Base-by-base conservation (phyloP, 2,113 vertebrate genomes). In the Brevimyrus niger region DNA sequence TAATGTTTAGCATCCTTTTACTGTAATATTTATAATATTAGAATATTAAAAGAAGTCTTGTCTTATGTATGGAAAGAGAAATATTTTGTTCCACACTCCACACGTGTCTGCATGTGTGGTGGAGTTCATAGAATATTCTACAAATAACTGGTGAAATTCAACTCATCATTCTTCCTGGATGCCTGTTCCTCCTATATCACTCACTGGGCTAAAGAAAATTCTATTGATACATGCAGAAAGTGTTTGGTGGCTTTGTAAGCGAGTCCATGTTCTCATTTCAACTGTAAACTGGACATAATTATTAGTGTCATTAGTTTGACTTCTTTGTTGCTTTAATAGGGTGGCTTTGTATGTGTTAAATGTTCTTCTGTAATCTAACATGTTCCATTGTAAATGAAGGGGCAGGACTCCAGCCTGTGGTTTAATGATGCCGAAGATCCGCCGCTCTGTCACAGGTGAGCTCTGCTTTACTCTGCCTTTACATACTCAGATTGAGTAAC, bases 361-460 rank as follows among this genome's bases (percentile, higher is more conserved):
- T 84, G 44, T 21, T 2, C 23, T 42, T 84, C 19, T 51, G 47
- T 86, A 50, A 51, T 51, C 44, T 86, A n/a, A 27, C 44, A 35
- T 86, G n/a, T 86, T 50, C 11, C 48, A 47, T 15, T 80, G 48
- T 35, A 7, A 69, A 65, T 85, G 80, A 90, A 89, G 90, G 88
- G 47, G n/a, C 38, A 95, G 92, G 92, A 86, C 19, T 90, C 91
- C 53, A 46, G 76, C 89, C 92, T 90, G 89, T 94, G 93, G 93
- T 11, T 58, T 53, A 92, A 76, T 86, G 73, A 92, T 3, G 90
- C 90, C 4, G 93, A 94, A 55, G 92, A 92, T 11, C 88, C 92
- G 0, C 89, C 93, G 27, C 90, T 91, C 58, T 86, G 89, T 1
- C 90, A 93, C 51, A 94, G 93, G 95, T 95, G 58, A 9, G 90